Percentiles rank a stretch among this genome's conserved stretches.
These are phyloP conservation scores for Hippotragus niger DNA, from an alignment of 2,113 vertebrate species.

Conservation along the genomic window DNA sequence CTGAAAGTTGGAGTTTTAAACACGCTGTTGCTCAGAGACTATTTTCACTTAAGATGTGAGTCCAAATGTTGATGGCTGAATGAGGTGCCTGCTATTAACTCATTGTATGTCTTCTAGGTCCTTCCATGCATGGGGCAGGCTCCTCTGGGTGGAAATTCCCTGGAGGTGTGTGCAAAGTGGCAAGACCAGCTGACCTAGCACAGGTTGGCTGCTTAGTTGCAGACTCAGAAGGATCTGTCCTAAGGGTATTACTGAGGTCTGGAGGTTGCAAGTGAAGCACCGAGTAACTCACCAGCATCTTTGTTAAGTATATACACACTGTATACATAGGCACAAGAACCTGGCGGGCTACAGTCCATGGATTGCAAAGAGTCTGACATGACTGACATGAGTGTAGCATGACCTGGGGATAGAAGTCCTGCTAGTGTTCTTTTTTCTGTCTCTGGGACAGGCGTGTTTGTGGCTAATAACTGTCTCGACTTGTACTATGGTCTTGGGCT, in stretches of 20 bases:
- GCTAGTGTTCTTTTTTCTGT: not conserved
- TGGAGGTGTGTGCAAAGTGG: not conserved
- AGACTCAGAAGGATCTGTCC: not conserved
- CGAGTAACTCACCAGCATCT: not conserved
- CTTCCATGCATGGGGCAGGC: not conserved
- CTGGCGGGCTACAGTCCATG: not conserved
- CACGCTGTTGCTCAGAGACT: not conserved
- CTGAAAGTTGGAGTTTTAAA: not conserved
- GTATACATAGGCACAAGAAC: not conserved
- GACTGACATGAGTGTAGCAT: rapidly evolving
- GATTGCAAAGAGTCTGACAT: not conserved
- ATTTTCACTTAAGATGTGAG: not conserved
- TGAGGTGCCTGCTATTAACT: not conserved
- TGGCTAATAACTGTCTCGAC: not conserved
- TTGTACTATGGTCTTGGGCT: not conserved
- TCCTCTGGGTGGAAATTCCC: not conserved
- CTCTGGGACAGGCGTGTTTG: not conserved
- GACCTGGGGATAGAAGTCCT: rapidly evolving
- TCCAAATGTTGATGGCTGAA: not conserved
- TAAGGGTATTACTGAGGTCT: not conserved
- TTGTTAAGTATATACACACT: rapidly evolving
- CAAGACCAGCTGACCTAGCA: not conserved
- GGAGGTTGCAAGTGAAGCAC: not conserved
- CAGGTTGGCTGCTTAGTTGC: not conserved
- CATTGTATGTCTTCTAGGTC: not conserved